Percentiles rank a stretch among this genome's conserved stretches.
Conservation (phyloP, 2,888 invertebrate species). For the Limenitis camilla region DNA sequence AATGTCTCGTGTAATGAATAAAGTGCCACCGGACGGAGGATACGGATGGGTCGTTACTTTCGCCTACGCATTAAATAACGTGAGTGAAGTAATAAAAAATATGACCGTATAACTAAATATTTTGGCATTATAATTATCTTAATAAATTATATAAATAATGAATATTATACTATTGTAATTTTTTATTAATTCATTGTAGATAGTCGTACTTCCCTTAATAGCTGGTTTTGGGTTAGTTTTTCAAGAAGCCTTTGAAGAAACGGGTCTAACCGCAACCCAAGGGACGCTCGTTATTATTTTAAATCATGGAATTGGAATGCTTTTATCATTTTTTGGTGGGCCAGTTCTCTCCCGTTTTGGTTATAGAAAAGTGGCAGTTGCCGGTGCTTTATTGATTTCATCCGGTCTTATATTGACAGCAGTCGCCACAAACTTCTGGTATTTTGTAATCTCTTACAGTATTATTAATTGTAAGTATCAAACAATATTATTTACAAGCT, state of each 20-base stretch:
- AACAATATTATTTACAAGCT: not conserved
- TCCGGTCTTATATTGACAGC: slow-evolving; percentile 76
- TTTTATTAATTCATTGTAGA: too few species aligned
- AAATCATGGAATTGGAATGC: slow-evolving; percentile 80
- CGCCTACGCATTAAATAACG: slow-evolving; percentile 76
- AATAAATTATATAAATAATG: not conserved
- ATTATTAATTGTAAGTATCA: slow-evolving; percentile 79
- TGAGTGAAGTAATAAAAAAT: slow-evolving; percentile 52
- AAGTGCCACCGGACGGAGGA: slow-evolving; percentile 78
- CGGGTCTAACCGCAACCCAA: slow-evolving; percentile 76
- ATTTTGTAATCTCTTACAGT: slow-evolving; percentile 79
- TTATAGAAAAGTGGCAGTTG: slow-evolving; percentile 77
- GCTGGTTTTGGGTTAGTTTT: slow-evolving; percentile 80
- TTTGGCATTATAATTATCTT: not conserved
- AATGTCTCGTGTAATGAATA: slow-evolving; percentile 47
- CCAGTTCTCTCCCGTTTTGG: slow-evolving; percentile 76
- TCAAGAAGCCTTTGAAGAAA: slow-evolving; percentile 74
- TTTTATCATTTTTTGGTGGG: slow-evolving; percentile 78
- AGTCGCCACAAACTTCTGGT: slow-evolving; percentile 69
- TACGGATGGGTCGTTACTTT: slow-evolving; percentile 79
- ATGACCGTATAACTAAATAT: not conserved
- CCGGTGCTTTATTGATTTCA: slow-evolving; percentile 71
- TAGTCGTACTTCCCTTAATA: slow-evolving; percentile 74
- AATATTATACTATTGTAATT: too few species aligned
- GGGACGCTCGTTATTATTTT: slow-evolving; percentile 77